Percentiles rank a stretch among this genome's conserved stretches.
These are phyloP conservation scores for Andrena chrysosceles DNA, from an alignment of 2,888 invertebrate species.

Conservation along the genomic window DNA sequence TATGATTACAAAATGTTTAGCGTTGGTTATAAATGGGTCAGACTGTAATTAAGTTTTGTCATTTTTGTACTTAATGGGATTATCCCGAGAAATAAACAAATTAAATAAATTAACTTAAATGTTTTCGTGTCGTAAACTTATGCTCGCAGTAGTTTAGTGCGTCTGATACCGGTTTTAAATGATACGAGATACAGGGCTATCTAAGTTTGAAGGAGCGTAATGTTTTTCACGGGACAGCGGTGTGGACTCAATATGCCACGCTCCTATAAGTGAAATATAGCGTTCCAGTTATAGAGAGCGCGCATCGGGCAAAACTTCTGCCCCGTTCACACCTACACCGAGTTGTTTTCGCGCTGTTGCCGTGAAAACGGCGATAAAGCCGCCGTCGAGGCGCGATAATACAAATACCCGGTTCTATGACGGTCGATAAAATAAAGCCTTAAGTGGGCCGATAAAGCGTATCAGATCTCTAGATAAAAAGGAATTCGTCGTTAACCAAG, in stretches of 20 bases:
- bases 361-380: neutral
- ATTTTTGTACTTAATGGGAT: too few relatives aligned
- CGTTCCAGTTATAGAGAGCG: neutral
- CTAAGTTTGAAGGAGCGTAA: neutral
- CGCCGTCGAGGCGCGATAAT: constrained; percentile 9
- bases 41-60: too few relatives aligned
- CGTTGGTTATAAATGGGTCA: too few relatives aligned
- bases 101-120: too few relatives aligned
- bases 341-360: neutral
- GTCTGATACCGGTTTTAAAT: neutral
- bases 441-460: constrained; percentile 8
- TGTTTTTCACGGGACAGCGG: neutral
- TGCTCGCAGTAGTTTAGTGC: neutral
- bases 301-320: neutral
- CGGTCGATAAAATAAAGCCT: constrained; percentile 30
- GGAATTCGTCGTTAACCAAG: constrained; percentile 16
- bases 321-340: neutral
- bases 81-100: too few relatives aligned
- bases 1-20: too few relatives aligned
- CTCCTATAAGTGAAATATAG: neutral
- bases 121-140: too few relatives aligned
- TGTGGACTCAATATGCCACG: neutral
- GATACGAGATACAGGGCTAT: neutral
- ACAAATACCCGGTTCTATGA: constrained; percentile 5
- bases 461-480: constrained; percentile 20